Conservation (phyloP, 2,888 invertebrate species). For the Smittia aterrima region DNA sequence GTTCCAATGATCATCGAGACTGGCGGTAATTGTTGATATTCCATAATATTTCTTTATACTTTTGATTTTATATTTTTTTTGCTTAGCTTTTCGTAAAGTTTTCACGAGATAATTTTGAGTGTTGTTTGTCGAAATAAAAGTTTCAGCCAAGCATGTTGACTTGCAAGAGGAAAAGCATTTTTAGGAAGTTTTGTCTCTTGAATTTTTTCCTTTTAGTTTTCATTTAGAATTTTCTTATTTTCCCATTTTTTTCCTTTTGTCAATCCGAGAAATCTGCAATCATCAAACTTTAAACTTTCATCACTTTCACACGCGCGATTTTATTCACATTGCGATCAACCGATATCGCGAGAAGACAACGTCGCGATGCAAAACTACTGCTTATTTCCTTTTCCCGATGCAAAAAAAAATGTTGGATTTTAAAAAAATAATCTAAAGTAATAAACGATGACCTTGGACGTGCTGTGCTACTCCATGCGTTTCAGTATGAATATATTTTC, state of each 20-base stretch:
- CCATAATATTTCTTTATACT: slow-evolving; percentile 46
- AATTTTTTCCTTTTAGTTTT: slow-evolving; percentile 30
- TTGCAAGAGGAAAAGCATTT: slow-evolving; percentile 11
- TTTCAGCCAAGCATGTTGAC: neutral
- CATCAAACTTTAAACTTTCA: neutral
- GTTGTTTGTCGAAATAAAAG: slow-evolving; percentile 30
- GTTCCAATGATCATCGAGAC: slow-evolving; percentile 49
- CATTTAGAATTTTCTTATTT: slow-evolving; percentile 1
- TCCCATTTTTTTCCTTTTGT: neutral
- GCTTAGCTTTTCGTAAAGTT: slow-evolving; percentile 30
- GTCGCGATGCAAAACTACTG: neutral
- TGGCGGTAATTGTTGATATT: slow-evolving; percentile 53
- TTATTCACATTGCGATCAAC: neutral
- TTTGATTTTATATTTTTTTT: slow-evolving; percentile 30
- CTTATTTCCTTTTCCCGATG: slow-evolving; percentile 10
- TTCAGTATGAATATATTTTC: slow-evolving; percentile 45
- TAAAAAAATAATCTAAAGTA: slow-evolving; percentile 37
- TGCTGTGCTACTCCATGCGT: slow-evolving; percentile 49
- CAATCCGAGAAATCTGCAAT: neutral
- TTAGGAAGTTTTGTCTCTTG: neutral
- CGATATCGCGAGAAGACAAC: too few relatives aligned
- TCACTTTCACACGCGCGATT: neutral
- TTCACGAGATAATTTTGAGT: neutral
- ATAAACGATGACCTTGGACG: slow-evolving; percentile 51
- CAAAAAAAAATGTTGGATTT: neutral